Evolutionary conservation across 1,140 invertebrate species (phyloP), one percentile per base, ranked within the genome.

Genomic region (Onthophagus taurus): DNA sequence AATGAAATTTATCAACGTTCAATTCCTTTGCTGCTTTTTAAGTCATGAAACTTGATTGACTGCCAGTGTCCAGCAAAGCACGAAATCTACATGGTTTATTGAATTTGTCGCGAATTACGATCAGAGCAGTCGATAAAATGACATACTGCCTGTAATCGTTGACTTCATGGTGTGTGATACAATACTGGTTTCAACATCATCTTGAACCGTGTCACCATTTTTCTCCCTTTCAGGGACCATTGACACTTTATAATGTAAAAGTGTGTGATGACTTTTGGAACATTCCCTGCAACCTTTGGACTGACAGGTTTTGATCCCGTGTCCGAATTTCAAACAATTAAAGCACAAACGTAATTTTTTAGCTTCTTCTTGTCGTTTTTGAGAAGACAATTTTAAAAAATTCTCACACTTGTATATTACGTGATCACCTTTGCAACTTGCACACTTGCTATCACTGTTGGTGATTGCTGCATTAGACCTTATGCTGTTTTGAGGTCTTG

Each of bases 31-130:
- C 6, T n/a, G 21, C 18, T 12, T 18, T n/a, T 17, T 36, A 7
- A n/a, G 34, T 36, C 8, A 36, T 36, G n/a, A 36, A 36, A n/a
- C 4, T 36, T 19, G 34, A 36, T 36, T 36, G 6, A 6, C 16
- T 19, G 6, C 34, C 34, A 7, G 4, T 36, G 19, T 19, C 6
- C 12, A 36, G 12, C 12, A 36, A 12, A 8, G 2, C 14, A n/a
- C 34, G 34, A 17, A 19, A 16, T 8, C 12, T 20, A 4, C 14
- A 8, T 9, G 26, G 2, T 17, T 13, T 14, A 16, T 30, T 30
- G 11, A 12, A 11, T 7, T n/a, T 16, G 14, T 30, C 16, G 12
- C 18, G 21, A n/a, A 36, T 36, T 6, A 19, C 5, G 7, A 36
- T 36, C 5, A 20, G 12, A 1, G 17, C 34, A 19, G 34, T 36